Evolutionary conservation across 2,888 invertebrate genomes (phyloP), one percentile per base, ranked within the genome.

Genomic region (Cartodere bifasciata): DNA sequence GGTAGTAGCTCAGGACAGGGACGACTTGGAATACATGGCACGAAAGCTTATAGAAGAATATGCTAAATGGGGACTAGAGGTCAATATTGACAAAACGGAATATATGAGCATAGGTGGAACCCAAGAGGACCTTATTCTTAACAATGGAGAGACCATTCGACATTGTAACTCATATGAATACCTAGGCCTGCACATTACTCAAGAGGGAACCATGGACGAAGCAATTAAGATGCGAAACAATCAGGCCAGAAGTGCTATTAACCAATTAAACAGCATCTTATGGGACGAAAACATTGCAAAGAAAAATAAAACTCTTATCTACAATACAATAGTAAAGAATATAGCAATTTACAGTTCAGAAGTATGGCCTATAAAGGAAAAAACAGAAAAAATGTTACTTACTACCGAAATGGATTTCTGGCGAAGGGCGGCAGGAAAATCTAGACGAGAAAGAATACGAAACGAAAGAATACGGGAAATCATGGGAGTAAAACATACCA

Each of bases 41-140:
- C 31, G 42, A 29, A 39, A 36, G 26, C 29, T 40, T 16, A 34
- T 40, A 16, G 37, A 36, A 36, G 34, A 38, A 15, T 41, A 39
- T 20, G 16, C 17, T 17, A 35, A 37, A 27, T 32, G 36, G 33
- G 34, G 33, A 13, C 20, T 35, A 22, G 29, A 39, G 24, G 30
- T 39, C 9, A 37, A 37, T 31, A 22, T 39, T 15, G 16, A 16
- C n/a, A 40, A 40, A 17, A 36, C 35, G 6, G 28, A 26, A 16
- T 32, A 32, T 15, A 31, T 34, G 28, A 28, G 37, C 16, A 23
- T 37, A 14, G 31, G 24, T 6, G 20, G 33, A n/a, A 13, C 11
- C 10, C 33, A 33, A 9, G 23, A 29, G 16, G 20, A 29, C n/a
- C 23, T 33, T 21, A 15, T 29, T 12, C 13, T 23, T 7, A n/a